phyloP scores from a whole-genome alignment of 2,797 vertebrate species.

The Avahi laniger region DNA sequence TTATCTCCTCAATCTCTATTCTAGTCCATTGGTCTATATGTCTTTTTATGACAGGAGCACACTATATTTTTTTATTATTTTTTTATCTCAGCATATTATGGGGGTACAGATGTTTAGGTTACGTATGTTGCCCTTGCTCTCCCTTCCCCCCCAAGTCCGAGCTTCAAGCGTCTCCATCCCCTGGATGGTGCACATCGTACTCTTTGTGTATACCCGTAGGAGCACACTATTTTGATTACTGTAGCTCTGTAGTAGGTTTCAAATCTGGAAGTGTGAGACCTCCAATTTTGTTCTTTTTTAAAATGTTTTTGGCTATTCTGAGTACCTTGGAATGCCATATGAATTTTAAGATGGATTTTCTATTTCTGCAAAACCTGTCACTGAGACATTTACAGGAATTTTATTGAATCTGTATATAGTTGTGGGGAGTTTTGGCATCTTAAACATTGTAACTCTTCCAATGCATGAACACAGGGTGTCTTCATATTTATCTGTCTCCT shows the following conservation, averaged over 20 bases:
- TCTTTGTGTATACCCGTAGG: too few relatives aligned
- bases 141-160: too few relatives aligned
- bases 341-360: neutral
- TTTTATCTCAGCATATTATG: too few relatives aligned
- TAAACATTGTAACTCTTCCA: neutral
- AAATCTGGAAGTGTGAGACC: neutral
- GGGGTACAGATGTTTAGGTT: too few relatives aligned
- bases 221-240: neutral
- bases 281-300: neutral
- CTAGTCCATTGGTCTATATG: neutral
- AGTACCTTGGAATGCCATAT: neutral
- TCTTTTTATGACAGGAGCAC: neutral
- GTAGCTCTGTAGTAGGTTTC: neutral
- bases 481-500: neutral
- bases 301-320: neutral
- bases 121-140: too few relatives aligned
- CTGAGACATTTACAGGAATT: neutral
- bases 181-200: too few relatives aligned
- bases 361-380: neutral
- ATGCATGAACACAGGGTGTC: neutral
- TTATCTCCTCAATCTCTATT: neutral
- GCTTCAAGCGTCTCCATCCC: too few relatives aligned
- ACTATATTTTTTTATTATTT: too few relatives aligned
- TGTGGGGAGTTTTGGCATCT: neutral
- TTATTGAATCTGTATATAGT: neutral